These are phyloP conservation scores for Tauraco erythrolophus DNA, from an alignment of 2,113 vertebrate genomes.

Conservation along the genomic window DNA sequence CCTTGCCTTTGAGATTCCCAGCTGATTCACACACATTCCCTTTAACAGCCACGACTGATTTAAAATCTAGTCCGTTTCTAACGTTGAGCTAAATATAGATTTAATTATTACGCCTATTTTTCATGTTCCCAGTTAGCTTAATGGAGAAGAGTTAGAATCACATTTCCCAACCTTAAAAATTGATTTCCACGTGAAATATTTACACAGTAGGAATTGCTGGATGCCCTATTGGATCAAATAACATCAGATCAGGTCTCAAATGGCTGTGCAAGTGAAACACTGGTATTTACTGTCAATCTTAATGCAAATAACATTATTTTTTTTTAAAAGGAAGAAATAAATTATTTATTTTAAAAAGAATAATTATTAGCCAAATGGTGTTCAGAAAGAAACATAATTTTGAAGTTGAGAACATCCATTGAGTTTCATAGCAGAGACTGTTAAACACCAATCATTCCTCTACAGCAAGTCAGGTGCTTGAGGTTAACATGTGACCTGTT, in stretches of 20 bases:
- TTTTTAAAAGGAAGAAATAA: neutral
- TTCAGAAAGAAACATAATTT: neutral
- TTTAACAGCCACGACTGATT: neutral
- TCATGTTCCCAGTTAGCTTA: neutral
- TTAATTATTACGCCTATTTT: neutral
- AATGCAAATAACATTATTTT: neutral
- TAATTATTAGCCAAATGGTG: neutral
- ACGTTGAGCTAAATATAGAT: neutral
- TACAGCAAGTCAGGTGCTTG: neutral
- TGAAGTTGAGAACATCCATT: neutral
- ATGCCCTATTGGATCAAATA: neutral
- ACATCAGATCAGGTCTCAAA: neutral
- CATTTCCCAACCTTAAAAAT: neutral
- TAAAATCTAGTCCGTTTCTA: neutral
- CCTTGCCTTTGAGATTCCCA: neutral
- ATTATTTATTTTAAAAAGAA: neutral
- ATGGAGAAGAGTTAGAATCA: neutral
- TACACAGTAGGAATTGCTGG: neutral
- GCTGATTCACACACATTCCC: neutral
- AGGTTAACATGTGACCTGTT: neutral
- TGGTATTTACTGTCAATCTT: neutral
- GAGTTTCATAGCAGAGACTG: neutral
- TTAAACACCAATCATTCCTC: neutral
- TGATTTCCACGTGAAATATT: constrained; percentile 11
- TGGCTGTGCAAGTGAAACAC: neutral